Percentiles rank a stretch among this genome's conserved stretches.
These are phyloP conservation scores for Dipodomys stephensi DNA, from an alignment of 2,113 vertebrate genomes.

Conservation along the genomic window DNA sequence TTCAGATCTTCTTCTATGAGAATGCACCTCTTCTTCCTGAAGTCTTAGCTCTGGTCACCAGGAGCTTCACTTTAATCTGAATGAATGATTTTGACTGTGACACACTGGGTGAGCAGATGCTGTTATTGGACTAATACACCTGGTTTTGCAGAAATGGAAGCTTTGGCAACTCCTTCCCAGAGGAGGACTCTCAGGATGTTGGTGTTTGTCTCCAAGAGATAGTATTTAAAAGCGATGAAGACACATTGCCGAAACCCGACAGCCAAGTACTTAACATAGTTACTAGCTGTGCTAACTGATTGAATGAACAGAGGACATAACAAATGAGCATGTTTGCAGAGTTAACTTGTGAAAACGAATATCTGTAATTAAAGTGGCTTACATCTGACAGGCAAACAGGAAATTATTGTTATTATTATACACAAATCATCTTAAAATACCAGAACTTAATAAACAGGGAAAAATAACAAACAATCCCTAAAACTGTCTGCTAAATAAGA, in stretches of 20 bases:
- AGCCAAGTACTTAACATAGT: constrained; percentile 65
- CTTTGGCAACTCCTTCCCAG: background rate
- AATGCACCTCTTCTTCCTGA: background rate
- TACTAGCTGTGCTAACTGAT: constrained; percentile 76
- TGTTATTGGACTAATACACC: fast-evolving
- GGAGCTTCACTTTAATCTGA: background rate
- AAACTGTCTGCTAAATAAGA: constrained; percentile 80
- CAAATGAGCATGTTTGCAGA: constrained; percentile 45
- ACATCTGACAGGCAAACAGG: constrained; percentile 75
- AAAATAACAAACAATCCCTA: constrained; percentile 68
- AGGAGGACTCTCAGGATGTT: background rate
- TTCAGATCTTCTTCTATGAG: background rate
- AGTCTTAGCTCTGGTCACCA: background rate
- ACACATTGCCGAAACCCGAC: background rate
- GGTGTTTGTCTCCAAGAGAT: constrained; percentile 34
- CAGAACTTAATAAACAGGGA: constrained; percentile 65
- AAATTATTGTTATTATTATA: constrained; percentile 79
- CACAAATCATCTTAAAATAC: constrained; percentile 76
- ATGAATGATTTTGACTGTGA: background rate
- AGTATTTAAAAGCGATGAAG: constrained; percentile 48
- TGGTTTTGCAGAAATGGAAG: background rate
- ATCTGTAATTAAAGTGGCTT: constrained; percentile 75
- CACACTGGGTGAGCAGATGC: background rate
- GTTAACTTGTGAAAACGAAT: constrained; percentile 74
- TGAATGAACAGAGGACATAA: constrained; percentile 55